Percentiles rank a stretch among this genome's conserved stretches.
These are phyloP conservation scores for Tapirus terrestris DNA, from an alignment of 2,113 vertebrate species.

Conservation along the genomic window DNA sequence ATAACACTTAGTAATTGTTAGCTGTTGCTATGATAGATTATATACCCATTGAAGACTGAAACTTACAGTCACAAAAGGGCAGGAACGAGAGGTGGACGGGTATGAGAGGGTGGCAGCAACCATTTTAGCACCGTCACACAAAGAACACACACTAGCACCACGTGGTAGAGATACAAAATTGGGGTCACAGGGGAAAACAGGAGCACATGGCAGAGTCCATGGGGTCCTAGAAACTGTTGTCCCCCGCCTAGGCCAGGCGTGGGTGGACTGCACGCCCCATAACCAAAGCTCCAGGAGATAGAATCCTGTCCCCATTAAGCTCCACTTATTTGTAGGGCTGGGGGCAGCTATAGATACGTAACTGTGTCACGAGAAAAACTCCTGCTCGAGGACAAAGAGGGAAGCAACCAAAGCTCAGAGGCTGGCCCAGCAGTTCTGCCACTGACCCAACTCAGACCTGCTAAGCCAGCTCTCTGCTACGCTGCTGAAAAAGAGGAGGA, in stretches of 20 bases:
- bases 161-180: background rate
- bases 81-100: accelerated
- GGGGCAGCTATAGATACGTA: background rate
- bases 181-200: background rate
- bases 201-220: background rate
- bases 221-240: background rate
- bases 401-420: background rate
- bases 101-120: too few species aligned
- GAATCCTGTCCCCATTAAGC: accelerated
- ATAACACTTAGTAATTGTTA: background rate
- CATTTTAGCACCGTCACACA: background rate
- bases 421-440: background rate
- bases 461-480: too few species aligned
- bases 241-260: background rate
- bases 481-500: background rate
- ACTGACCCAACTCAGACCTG: background rate
- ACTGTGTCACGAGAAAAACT: too few species aligned
- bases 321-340: background rate
- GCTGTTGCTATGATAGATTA: background rate
- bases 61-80: background rate
- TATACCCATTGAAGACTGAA: background rate
- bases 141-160: background rate
- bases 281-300: background rate
- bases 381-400: background rate
- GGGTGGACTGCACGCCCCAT: too few species aligned